Percentiles rank a stretch among this genome's conserved stretches.
Conservation (phyloP, 2,113 vertebrate species). For the Hystrix cristata region DNA sequence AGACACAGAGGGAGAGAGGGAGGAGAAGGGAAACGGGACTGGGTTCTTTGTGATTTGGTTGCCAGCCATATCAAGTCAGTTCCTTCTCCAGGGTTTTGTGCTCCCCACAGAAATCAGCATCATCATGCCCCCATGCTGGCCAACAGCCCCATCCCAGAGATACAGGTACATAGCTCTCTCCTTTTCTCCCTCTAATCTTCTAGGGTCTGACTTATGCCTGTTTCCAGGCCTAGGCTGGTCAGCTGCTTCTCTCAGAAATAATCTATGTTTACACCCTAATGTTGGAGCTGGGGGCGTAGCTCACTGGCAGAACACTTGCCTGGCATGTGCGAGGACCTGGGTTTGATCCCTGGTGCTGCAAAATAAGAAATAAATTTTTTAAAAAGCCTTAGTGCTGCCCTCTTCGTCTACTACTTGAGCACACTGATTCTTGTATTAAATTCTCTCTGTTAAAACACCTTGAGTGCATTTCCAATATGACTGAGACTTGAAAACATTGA, state of each 20-base stretch:
- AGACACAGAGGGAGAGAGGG: neutral
- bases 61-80: neutral
- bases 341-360: neutral
- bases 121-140: neutral
- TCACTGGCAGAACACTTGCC: neutral
- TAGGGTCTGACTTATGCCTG: neutral
- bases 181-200: neutral
- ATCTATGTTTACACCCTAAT: neutral
- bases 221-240: neutral
- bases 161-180: rapidly evolving
- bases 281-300: neutral
- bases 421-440: neutral
- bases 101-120: neutral
- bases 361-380: neutral
- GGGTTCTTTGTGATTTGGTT: neutral
- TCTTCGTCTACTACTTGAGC: neutral
- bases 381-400: neutral
- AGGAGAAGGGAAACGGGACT: too few relatives aligned
- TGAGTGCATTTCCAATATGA: neutral
- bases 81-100: neutral
- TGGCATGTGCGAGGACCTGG: neutral
- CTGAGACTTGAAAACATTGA: neutral
- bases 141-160: neutral
- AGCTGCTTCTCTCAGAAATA: neutral
- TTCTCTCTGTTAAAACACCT: slow-evolving; percentile 5